phyloP scores from a whole-genome alignment of 2,113 vertebrate genomes.

The Carassius carassius region DNA sequence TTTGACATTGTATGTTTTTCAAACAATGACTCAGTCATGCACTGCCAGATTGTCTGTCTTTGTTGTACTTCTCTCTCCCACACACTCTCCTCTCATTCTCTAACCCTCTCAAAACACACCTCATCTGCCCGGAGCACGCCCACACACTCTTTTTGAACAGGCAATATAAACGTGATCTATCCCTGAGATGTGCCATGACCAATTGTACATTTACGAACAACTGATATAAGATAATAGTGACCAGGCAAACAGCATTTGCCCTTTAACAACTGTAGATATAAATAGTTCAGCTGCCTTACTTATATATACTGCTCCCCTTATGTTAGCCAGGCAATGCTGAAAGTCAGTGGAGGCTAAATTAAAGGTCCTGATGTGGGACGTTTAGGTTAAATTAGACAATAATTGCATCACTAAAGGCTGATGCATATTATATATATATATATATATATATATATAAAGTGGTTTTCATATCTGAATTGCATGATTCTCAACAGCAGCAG shows the following conservation, averaged over 20 bases:
- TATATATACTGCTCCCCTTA: neutral
- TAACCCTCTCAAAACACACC: slow-evolving; percentile 49
- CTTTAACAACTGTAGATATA: slow-evolving; percentile 10
- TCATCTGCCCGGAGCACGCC: slow-evolving; percentile 46
- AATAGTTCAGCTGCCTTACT: neutral
- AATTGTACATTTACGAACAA: slow-evolving; percentile 2
- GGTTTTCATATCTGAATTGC: slow-evolving; percentile 34
- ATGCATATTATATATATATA: neutral
- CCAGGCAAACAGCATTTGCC: neutral
- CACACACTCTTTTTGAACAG: slow-evolving; percentile 45
- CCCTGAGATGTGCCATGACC: neutral
- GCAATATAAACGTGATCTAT: slow-evolving; percentile 39
- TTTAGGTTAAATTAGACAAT: neutral
- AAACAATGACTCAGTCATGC: neutral
- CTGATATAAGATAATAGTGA: neutral
- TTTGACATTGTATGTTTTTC: neutral
- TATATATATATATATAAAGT: neutral
- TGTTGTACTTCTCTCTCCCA: slow-evolving; percentile 48
- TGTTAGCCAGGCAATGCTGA: neutral
- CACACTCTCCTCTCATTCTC: slow-evolving; percentile 26
- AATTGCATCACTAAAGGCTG: neutral
- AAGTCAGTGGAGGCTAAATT: neutral
- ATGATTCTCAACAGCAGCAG: slow-evolving; percentile 41
- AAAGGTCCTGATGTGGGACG: neutral
- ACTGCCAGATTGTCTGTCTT: slow-evolving; percentile 40